Conservation (phyloP, 2,888 invertebrate genomes). For the Troides oblongomaculatus region DNA sequence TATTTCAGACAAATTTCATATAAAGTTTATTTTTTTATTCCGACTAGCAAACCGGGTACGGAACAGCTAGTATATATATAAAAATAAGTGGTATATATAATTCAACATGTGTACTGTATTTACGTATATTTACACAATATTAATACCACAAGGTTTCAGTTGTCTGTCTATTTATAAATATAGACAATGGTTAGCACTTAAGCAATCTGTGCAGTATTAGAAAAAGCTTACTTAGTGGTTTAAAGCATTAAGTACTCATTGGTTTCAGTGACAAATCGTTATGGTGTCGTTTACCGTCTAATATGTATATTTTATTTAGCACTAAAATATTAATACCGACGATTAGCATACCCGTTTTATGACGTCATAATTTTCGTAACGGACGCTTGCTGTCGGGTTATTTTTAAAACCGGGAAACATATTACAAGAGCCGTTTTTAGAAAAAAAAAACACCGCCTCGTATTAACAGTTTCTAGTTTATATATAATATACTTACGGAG, state of each 20-base stretch:
- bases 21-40: too few species aligned
- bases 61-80: too few species aligned
- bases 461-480: too few species aligned
- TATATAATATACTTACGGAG: too few species aligned
- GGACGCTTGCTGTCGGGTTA: slow-evolving; percentile 9
- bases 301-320: slow-evolving; percentile 16
- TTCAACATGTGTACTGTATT: too few species aligned
- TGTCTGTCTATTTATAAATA: too few species aligned
- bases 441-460: background rate
- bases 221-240: background rate
- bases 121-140: too few species aligned
- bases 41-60: too few species aligned
- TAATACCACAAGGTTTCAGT: too few species aligned
- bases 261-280: slow-evolving; percentile 6
- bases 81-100: too few species aligned
- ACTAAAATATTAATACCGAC: slow-evolving; percentile 1
- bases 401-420: slow-evolving; percentile 15
- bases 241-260: background rate
- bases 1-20: too few species aligned
- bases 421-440: background rate
- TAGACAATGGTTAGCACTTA: too few species aligned
- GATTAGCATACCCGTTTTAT: slow-evolving; percentile 8
- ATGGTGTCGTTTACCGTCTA: background rate
- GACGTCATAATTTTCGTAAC: slow-evolving; percentile 7
- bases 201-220: background rate